Base-by-base conservation (phyloP, 2,888 invertebrate species). In the Sclerodermus sp. region DNA sequence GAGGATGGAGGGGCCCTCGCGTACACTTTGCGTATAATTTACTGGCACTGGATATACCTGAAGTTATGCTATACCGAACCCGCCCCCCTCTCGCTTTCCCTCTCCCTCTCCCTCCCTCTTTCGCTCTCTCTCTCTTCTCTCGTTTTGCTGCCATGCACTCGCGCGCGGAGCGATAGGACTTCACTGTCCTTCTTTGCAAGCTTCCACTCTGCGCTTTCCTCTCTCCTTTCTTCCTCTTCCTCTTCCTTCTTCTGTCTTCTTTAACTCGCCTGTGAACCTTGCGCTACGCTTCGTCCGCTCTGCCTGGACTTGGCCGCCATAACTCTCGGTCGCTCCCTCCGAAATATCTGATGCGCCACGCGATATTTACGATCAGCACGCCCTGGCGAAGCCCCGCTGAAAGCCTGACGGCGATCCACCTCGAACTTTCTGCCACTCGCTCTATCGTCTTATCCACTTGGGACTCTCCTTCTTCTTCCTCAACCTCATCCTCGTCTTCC, bases 21-120 rank as follows among this genome's bases (percentile, higher is more conserved):
- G 76, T 75, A 75, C 76, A 76, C 74, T 77, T 76, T 77, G 76
- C 76, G 74, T 77, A 75, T 75, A 77, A 77, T 77, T 77, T 77
- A 77, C 74, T 77, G 73, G 73, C 73, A 70, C 71, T 76, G 76
- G 74, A 75, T 76, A 76, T 76, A 76, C 75, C 76, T 75, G 73
- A 72, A 76, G 74, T 75, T 73, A 71, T 76, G 71, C 70, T 70
- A 69, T 72, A 70, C 68, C 67, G 66, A 70, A 68, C 62, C 47
- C 41, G 40, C 9, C 37, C 15, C 36, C 13, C 32, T 9, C 41
- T 29, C 34, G 34, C 8, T 37, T 18, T 18, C 42, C 37, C 44
- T 45, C 45, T 40, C 34, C 29, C 18, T 31, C n/a, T 47, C 49
- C 39, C 41, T 36, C 14, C 13, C 16, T 14, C 42, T 34, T 32